These are phyloP conservation scores for Pholis gunnellus DNA, from an alignment of 2,113 vertebrate species.

Conservation along the genomic window DNA sequence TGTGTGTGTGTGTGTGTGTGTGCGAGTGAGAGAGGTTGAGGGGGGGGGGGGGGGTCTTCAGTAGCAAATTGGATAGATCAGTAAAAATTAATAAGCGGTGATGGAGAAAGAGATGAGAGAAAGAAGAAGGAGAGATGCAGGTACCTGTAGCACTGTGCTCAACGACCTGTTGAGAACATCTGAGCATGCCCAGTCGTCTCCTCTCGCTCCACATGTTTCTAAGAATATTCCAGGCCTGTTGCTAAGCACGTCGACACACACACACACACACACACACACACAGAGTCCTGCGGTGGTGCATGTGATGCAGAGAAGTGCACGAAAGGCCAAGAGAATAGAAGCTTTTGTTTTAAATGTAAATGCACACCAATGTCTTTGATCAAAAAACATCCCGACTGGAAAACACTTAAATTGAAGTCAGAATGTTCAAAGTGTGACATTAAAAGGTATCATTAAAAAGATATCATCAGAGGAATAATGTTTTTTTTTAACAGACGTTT, in stretches of 20 bases:
- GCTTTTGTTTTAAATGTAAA: constrained; percentile 1
- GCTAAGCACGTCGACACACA: constrained; percentile 35
- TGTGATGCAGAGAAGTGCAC: constrained; percentile 3
- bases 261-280: not conserved
- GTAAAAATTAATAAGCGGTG: not conserved
- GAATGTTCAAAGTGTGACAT: not conserved
- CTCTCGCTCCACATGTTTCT: constrained; percentile 58
- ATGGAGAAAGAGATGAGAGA: not conserved
- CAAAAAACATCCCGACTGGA: not conserved
- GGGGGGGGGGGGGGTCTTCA: not conserved
- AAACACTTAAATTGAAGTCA: not conserved
- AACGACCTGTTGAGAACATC: constrained; percentile 68
- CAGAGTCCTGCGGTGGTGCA: constrained; percentile 8
- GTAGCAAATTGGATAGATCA: constrained; percentile 9
- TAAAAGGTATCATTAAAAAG: not conserved
- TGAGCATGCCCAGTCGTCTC: constrained; percentile 62
- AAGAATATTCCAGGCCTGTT: constrained; percentile 61
- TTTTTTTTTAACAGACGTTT: not conserved
- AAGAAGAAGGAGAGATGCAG: not conserved
- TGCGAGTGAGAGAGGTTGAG: not conserved
- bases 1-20: constrained; percentile 35
- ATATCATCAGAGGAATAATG: not conserved
- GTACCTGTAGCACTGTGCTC: constrained; percentile 56
- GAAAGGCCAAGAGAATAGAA: constrained; percentile 3
- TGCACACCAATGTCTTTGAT: not conserved